Conservation (phyloP, 2,113 vertebrate genomes). For the Cyphomyrus discorhynchus region DNA sequence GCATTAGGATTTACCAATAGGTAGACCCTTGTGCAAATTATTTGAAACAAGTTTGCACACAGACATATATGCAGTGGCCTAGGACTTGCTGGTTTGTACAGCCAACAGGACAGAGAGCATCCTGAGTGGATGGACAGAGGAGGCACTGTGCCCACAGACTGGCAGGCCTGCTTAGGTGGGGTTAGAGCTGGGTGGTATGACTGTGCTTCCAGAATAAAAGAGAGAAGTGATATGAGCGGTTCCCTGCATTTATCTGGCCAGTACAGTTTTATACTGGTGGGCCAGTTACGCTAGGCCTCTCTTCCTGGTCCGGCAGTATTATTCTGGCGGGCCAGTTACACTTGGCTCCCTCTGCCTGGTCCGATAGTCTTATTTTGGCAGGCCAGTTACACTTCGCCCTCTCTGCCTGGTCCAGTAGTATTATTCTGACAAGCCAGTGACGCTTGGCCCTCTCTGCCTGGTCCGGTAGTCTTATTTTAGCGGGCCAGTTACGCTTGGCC, state of each 20-base stretch:
- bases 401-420: conserved; percentile 37
- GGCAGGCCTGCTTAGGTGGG: no score
- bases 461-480: no score
- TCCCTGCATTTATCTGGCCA: conserved; percentile 55
- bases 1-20: neutral
- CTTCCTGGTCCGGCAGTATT: conserved; percentile 8
- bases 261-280: conserved; percentile 40
- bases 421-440: conserved; percentile 7
- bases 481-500: neutral
- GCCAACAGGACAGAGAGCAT: no score
- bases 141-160: no score
- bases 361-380: conserved; percentile 28
- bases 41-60: no score
- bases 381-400: conserved; percentile 1
- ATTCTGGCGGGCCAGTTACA: conserved; percentile 8
- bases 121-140: no score
- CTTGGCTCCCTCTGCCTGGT: conserved; percentile 5
- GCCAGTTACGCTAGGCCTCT: neutral
- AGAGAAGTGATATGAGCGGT: conserved; percentile 55
- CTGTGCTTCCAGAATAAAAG: conserved; percentile 48
- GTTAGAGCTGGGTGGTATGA: no score
- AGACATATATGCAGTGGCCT: no score
- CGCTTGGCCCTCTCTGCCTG: no score
- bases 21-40: neutral
- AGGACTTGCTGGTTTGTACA: no score